Evolutionary conservation across 2,797 vertebrate genomes (phyloP).

Genomic region (Ambastaia sidthimunki): DNA sequence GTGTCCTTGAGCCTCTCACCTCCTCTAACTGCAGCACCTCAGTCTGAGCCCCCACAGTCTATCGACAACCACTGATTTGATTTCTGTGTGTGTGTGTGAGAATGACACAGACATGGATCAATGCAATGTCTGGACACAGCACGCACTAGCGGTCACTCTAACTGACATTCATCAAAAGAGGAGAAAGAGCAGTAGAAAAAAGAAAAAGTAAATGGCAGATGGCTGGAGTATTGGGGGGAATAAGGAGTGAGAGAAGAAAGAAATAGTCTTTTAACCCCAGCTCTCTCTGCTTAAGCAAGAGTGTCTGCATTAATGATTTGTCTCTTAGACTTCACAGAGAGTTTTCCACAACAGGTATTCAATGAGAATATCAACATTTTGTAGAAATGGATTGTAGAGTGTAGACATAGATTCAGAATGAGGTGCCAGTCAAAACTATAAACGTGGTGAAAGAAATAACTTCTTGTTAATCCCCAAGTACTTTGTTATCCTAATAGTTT

Average conservation of each 20-base stretch:
- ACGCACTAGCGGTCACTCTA: slow-evolving; percentile 36
- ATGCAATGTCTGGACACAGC: slow-evolving; percentile 43
- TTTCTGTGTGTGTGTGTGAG: slow-evolving; percentile 41
- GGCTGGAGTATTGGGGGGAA: neutral
- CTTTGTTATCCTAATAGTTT: neutral
- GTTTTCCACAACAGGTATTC: neutral
- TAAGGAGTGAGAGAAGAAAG: neutral
- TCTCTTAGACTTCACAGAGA: neutral
- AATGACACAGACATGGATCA: slow-evolving; percentile 47
- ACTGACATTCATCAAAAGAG: slow-evolving; percentile 35
- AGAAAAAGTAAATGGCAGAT: slow-evolving; percentile 14
- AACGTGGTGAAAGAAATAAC: neutral
- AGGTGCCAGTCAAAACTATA: neutral
- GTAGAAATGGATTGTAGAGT: neutral
- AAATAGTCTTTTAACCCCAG: neutral
- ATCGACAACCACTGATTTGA: slow-evolving; percentile 34
- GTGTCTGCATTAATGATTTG: slow-evolving; percentile 1
- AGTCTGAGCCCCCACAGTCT: slow-evolving; percentile 13
- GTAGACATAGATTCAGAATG: neutral
- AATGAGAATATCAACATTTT: neutral
- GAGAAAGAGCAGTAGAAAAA: slow-evolving; percentile 6
- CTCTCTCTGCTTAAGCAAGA: neutral
- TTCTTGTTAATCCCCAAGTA: too few relatives aligned
- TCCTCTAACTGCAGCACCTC: slow-evolving; percentile 3
- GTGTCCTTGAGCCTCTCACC: slow-evolving; percentile 48